A percentile compares a stretch with the other conserved stretches of the same genome.
phyloP scores from a whole-genome alignment of 2,113 vertebrate species.

The Neomonachus schauinslandi region DNA sequence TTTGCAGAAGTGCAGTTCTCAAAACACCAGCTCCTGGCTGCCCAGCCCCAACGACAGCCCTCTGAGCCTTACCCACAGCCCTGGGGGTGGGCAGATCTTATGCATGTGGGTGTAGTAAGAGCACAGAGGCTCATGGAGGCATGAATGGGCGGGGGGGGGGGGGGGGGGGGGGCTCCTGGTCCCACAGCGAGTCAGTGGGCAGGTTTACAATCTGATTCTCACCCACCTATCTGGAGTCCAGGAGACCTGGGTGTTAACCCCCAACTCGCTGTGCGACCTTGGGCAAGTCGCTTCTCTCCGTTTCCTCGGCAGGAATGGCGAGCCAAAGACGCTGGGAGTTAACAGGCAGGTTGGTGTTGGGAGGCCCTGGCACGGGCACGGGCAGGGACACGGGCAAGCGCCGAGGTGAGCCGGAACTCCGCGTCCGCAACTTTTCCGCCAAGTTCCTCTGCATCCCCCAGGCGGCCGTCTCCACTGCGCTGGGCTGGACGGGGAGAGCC shows the following conservation, averaged over 20 bases:
- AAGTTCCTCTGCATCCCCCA: neutral
- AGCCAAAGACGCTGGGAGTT: neutral
- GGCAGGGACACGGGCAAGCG: neutral
- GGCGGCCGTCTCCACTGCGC: neutral
- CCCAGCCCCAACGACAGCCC: neutral
- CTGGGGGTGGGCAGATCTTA: neutral
- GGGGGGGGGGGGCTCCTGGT: neutral
- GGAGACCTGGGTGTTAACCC: neutral
- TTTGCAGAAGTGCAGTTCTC: conserved; percentile 44
- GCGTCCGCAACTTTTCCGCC: neutral
- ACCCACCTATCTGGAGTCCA: neutral
- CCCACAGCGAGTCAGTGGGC: neutral
- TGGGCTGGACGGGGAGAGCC: neutral
- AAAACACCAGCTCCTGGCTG: neutral
- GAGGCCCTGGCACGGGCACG: neutral
- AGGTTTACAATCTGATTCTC: neutral
- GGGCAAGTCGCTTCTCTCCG: neutral
- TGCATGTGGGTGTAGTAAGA: neutral
- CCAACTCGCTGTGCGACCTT: neutral
- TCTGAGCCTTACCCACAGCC: neutral
- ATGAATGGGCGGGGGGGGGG: neutral
- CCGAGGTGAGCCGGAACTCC: neutral
- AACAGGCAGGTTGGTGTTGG: neutral
- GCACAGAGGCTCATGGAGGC: neutral
- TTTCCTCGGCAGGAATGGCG: neutral